A percentile compares a stretch with the other conserved stretches of the same genome.
Conservation (phyloP, 2,888 invertebrate species). For the Drosophila peninsularis region DNA sequence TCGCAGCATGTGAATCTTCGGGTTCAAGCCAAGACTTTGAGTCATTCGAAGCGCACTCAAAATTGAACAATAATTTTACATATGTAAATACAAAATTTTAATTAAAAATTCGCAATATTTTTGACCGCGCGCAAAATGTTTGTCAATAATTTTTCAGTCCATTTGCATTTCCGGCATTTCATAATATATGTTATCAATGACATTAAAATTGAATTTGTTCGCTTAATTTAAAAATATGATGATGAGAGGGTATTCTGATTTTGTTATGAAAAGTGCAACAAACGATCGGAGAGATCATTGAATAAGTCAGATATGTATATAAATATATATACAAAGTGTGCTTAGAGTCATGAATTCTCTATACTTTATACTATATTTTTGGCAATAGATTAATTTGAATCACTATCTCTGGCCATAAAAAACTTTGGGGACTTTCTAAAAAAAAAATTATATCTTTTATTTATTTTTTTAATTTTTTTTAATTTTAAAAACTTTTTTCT, state of each 20-base stretch:
- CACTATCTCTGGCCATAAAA: too few relatives aligned
- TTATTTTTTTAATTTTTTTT: too few relatives aligned
- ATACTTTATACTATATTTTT: too few relatives aligned
- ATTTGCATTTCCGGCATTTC: conserved; percentile 11
- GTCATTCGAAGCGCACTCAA: conserved; percentile 23
- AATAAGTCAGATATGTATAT: not conserved
- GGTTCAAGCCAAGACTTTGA: conserved; percentile 10
- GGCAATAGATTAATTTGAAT: too few relatives aligned
- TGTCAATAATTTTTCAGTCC: conserved; percentile 4
- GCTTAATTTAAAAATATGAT: not conserved
- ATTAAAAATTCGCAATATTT: conserved; percentile 16
- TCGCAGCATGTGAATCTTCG: conserved; percentile 56
- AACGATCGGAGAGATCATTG: not conserved
- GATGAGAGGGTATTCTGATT: not conserved
- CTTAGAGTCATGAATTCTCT: too few relatives aligned
- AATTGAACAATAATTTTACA: not conserved
- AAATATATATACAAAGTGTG: too few relatives aligned
- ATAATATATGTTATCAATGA: conserved; percentile 4
- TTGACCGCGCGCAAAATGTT: conserved; percentile 22
- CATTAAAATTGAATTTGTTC: not conserved
- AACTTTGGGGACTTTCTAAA: too few relatives aligned
- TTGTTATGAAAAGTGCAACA: not conserved
- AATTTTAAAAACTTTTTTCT: too few relatives aligned
- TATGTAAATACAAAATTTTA: conserved; percentile 15
- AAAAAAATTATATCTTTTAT: too few relatives aligned